Base-by-base conservation (phyloP, 2,888 invertebrate species). In the Chymomyza amoena region DNA sequence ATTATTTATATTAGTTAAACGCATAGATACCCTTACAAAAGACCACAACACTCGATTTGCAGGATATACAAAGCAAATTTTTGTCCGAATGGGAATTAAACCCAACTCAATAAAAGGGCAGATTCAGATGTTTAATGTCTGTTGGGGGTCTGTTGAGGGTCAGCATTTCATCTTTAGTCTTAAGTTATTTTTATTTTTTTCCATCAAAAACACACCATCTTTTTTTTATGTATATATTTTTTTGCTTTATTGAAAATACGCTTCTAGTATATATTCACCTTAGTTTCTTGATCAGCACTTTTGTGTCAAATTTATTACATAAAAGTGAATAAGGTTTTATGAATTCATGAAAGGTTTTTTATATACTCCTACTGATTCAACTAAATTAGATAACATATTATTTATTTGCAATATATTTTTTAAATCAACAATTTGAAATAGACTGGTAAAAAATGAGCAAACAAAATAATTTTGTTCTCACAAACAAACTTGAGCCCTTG, bases 161-260 rank as follows among this genome's bases (percentile, higher is more conserved):
- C 25, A 3, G 25, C 3, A 25, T 25, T 25, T 4, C 25, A 25
- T 25, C 25, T 25, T 4, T 25, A 25, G 25, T 3, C 25, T 25
- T 25, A 0, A 25, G 4, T 25, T 4, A 25, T 13, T 59, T 25
- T 28, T 6, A 32, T 36, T 7, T 6, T 50, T 10, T 6, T 50
- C 9, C 2, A 52, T 67, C 28, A 51, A 64, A 60, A 39, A 62
- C 4, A 61, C 25, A 9, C 39, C 61, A 16, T n/a, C 13, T 28
- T 51, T 59, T 39, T 61, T 64, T 32, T 64, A 66, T 71, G 65
- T 64, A 72, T 70, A 75, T 78, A 73, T 61, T 60, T 81, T 75
- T 61, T 84, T 85, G 77, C 79, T 89, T 85, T 85, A 89, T 88
- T 89, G 81, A 88, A 85, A 85, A 88, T 84, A 89, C 76, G 71